phyloP scores from a whole-genome alignment of 2,113 vertebrate genomes.

The Tamias sibiricus region DNA sequence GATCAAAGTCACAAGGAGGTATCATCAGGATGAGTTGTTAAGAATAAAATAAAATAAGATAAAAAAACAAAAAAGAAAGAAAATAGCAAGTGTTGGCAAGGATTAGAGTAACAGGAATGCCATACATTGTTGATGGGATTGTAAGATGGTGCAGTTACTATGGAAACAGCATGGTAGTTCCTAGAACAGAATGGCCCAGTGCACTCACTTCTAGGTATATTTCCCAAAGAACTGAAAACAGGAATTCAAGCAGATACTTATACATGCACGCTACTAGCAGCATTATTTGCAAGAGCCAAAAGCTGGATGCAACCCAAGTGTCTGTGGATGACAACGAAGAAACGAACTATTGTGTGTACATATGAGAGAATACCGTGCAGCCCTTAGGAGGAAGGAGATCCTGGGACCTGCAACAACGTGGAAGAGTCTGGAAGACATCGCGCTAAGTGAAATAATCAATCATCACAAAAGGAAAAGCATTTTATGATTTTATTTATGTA shows the following conservation, averaged over 20 bases:
- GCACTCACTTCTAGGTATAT: neutral
- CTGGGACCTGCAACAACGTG: neutral
- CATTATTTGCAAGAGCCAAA: neutral
- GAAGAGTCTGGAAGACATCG: neutral
- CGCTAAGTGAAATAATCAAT: neutral
- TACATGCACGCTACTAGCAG: neutral
- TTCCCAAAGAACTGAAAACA: neutral
- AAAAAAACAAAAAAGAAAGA: neutral
- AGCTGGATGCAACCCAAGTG: neutral
- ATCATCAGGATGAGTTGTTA: neutral
- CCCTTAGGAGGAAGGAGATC: neutral
- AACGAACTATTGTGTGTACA: neutral
- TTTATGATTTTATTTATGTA: neutral
- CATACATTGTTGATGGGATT: neutral
- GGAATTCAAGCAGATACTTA: neutral
- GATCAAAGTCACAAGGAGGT: neutral
- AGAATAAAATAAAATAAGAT: neutral
- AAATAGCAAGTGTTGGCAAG: neutral
- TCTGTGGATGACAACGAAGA: neutral
- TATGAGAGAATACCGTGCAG: neutral
- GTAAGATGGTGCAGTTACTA: neutral
- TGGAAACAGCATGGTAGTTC: neutral
- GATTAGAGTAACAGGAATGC: neutral
- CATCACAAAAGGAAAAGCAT: neutral
- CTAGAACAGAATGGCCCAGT: neutral